Base-by-base conservation (phyloP, 2,888 invertebrate species). In the Buathra laborator region DNA sequence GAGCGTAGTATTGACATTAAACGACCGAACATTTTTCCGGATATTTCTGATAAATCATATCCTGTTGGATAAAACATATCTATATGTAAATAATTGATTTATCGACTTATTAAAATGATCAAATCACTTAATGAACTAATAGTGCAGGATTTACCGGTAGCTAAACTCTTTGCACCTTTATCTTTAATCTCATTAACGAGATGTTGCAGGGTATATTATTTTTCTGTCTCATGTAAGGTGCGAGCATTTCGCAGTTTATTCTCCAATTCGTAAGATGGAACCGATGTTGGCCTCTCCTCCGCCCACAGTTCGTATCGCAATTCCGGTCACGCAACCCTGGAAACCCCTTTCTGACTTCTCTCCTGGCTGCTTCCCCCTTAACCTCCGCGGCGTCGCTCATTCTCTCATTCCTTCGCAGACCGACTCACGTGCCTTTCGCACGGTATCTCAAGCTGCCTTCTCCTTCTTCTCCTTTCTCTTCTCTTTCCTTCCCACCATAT, bases 251-350 rank as follows among this genome's bases (percentile, higher is more conserved):
- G 81, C 72, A 77, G 84, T 85, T 80, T 84, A 78, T 79, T 85
- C 86, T 74, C 80, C 84, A 87, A 89, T 89, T 89, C 88, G 89
- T 88, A 88, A 88, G 86, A 88, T 77, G 81, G 44, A 85, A 87
- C 85, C 85, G 89, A 89, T 85, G 87, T 81, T 75, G 53, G 43
- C 67, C 16, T 32, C 66, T 16, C 66, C 53, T 29, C 59, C 76
- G 78, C 70, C 76, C 74, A 83, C 75, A 68, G 72, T 29, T 37
- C 53, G 51, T 76, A 75, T 71, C 67, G 72, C 77, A 71, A 89
- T 89, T 88, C 89, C 78, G 75, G 88, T 86, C 89, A 86, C 88
- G 88, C 70, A 68, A 84, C n/a, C 81, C 59, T 56, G 59, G 70
- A 75, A 68, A 72, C 78, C 86, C 46, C 85, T 84, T 86, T 84